Evolutionary conservation across 2,888 invertebrate species (phyloP).

Genomic region (Eumacrocentrus americanus): DNA sequence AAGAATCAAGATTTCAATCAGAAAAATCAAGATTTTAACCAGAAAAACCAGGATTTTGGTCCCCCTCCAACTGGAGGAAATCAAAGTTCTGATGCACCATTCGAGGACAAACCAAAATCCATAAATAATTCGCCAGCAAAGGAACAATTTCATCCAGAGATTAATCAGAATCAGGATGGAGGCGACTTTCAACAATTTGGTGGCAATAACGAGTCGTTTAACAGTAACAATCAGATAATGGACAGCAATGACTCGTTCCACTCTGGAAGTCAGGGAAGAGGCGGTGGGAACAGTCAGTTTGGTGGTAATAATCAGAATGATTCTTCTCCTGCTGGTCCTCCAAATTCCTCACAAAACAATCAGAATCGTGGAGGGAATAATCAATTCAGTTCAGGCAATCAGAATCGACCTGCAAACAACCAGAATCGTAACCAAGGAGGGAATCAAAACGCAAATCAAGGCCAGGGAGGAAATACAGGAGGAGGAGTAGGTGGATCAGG

Average conservation of each 20-base stretch:
- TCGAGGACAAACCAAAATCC: constrained; percentile 28
- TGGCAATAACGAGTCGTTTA: constrained; percentile 15
- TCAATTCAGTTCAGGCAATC: constrained; percentile 29
- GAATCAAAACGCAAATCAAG: constrained; percentile 34
- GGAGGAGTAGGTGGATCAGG: constrained; percentile 30
- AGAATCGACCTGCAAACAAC: constrained; percentile 39
- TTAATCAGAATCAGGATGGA: neutral
- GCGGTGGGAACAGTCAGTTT: constrained; percentile 37
- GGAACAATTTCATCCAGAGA: neutral
- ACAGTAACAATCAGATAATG: constrained; percentile 25
- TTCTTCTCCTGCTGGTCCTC: neutral
- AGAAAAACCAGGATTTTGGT: neutral
- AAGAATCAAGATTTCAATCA: constrained; percentile 41
- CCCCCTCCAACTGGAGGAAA: neutral
- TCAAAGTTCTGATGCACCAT: neutral
- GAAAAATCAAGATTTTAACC: constrained; percentile 33
- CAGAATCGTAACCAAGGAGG: constrained; percentile 46
- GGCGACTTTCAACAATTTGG: constrained; percentile 3
- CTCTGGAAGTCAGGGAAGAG: constrained; percentile 36
- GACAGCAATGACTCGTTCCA: constrained; percentile 42
- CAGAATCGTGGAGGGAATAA: constrained; percentile 39
- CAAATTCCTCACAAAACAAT: constrained; percentile 35
- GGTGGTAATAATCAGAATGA: constrained; percentile 33
- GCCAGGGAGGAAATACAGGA: constrained; percentile 27
- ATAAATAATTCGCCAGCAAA: constrained; percentile 25